Evolutionary conservation across 2,888 invertebrate genomes (phyloP).

Genomic region (Onthophagus sagittarius): DNA sequence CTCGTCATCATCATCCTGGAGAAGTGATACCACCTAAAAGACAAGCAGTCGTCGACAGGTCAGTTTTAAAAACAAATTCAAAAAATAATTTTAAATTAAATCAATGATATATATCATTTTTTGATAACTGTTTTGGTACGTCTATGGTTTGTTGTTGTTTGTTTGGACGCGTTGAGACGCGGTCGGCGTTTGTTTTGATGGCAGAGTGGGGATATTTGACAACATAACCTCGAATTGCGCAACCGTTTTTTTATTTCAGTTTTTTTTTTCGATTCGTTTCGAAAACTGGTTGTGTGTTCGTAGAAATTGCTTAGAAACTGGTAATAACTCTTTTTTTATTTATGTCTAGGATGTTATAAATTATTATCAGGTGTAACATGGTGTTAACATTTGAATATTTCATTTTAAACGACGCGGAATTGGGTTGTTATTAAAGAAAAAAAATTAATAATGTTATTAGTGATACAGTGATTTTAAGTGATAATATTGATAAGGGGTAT

Average conservation of each 20-base stretch:
- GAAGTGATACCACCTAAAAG: slow-evolving; percentile 74
- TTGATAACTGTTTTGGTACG: neutral
- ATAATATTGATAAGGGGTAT: too few relatives aligned
- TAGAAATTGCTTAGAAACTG: neutral
- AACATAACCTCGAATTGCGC: neutral
- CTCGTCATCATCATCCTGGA: slow-evolving; percentile 50
- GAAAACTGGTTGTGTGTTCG: neutral
- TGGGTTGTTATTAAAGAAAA: too few relatives aligned
- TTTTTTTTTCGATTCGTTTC: neutral
- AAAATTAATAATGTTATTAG: too few relatives aligned
- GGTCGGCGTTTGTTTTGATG: neutral
- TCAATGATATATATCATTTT: too few relatives aligned
- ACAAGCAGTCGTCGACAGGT: slow-evolving; percentile 82
- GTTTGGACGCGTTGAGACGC: neutral
- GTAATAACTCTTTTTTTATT: neutral
- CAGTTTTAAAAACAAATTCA: slow-evolving; percentile 28
- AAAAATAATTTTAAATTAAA: neutral
- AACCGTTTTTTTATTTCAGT: neutral
- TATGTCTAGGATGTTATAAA: neutral
- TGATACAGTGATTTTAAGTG: too few relatives aligned
- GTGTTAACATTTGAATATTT: neutral
- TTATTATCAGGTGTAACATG: too few relatives aligned
- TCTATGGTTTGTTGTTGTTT: neutral
- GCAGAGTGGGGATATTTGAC: neutral
- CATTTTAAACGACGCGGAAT: too few relatives aligned